Conservation (phyloP, 2,113 vertebrate genomes). For the Seriola quinqueradiata region DNA sequence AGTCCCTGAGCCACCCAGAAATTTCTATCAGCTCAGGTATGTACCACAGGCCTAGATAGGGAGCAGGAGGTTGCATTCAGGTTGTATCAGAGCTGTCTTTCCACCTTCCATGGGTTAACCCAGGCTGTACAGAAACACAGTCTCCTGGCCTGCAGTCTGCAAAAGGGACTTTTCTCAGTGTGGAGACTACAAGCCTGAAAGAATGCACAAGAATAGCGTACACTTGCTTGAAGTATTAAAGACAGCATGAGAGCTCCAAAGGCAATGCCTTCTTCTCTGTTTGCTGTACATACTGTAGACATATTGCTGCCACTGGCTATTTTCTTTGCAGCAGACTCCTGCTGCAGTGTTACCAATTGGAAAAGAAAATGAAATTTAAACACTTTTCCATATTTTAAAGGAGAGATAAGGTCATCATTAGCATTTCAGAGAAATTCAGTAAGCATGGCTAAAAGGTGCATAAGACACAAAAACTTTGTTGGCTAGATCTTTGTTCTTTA, state of each 20-base stretch:
- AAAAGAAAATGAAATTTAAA: constrained; percentile 16
- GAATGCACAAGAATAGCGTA: constrained; percentile 7
- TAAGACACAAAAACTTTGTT: constrained; percentile 6
- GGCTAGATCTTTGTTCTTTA: constrained; percentile 35
- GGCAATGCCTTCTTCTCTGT: not conserved
- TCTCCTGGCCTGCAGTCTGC: not conserved
- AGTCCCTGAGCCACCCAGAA: constrained; percentile 40
- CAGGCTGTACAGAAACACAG: not conserved
- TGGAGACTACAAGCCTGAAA: not conserved
- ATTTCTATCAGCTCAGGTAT: constrained; percentile 56
- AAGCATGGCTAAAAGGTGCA: constrained; percentile 33
- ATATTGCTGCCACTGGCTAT: not conserved
- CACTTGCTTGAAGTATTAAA: not conserved
- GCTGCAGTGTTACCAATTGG: constrained; percentile 8
- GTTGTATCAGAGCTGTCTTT: constrained; percentile 15
- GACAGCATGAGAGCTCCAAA: not conserved
- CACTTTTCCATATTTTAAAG: constrained; percentile 15
- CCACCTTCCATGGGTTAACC: not conserved
- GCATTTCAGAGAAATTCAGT: constrained; percentile 28
- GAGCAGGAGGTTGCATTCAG: constrained; percentile 13
- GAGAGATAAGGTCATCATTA: constrained; percentile 23
- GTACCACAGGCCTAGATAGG: constrained; percentile 11
- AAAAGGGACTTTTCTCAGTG: constrained; percentile 3
- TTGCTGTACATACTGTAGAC: constrained; percentile 1
- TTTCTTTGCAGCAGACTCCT: not conserved